Evolutionary conservation across 1,140 invertebrate species (phyloP).

Genomic region (Brachionus rotundiformis): DNA sequence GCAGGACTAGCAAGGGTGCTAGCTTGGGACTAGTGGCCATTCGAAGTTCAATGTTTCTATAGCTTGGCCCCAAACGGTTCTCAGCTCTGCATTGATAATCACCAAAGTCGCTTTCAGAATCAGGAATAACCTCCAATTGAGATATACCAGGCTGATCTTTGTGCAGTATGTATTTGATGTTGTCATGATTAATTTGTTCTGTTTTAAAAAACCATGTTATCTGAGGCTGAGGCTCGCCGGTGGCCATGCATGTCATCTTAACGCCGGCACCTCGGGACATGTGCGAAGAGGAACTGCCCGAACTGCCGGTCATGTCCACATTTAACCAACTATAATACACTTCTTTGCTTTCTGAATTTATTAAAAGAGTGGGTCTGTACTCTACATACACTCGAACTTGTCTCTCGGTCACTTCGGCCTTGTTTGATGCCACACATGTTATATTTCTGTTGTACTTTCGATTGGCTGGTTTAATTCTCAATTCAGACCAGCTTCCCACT

Average conservation of each 20-base stretch:
- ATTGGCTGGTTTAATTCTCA: background rate
- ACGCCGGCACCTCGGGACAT: background rate
- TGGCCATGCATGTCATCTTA: conserved; percentile 20
- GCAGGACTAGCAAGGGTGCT: background rate
- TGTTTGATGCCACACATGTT: conserved; percentile 39
- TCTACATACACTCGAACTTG: background rate
- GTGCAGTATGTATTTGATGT: background rate
- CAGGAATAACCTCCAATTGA: conserved; percentile 11
- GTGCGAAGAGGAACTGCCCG: background rate
- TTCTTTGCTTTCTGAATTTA: background rate
- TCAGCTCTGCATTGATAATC: conserved; percentile 41
- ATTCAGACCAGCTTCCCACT: conserved; percentile 7
- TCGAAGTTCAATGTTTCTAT: background rate
- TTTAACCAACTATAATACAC: conserved; percentile 36
- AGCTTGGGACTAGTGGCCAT: background rate
- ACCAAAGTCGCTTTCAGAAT: background rate
- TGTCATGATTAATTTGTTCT: conserved; percentile 10
- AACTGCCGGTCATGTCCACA: background rate
- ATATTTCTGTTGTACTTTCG: background rate
- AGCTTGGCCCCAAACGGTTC: background rate
- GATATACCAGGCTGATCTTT: background rate
- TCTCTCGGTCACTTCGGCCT: conserved; percentile 21
- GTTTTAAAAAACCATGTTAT: conserved; percentile 44
- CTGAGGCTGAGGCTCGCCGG: conserved; percentile 8
- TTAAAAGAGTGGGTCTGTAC: background rate